phyloP scores from a whole-genome alignment of 2,888 invertebrate genomes.

The Bimastos eiseni region DNA sequence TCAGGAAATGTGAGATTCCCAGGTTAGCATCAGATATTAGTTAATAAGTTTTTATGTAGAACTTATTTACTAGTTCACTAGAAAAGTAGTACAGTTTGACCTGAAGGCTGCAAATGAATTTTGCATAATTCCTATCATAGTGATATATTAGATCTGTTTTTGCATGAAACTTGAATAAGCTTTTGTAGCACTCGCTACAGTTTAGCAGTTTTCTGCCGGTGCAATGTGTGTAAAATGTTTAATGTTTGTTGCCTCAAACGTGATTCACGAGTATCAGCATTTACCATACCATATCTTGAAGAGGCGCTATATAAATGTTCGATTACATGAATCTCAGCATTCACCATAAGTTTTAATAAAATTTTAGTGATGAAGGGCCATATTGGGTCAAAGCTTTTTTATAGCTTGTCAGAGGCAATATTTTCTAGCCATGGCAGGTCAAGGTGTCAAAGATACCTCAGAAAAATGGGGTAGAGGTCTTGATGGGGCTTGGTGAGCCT shows the following conservation, averaged over 20 bases:
- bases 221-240: neutral
- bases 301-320: too few species aligned
- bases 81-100: neutral
- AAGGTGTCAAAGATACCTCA: too few species aligned
- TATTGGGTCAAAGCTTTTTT: neutral
- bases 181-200: neutral
- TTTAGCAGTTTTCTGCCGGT: neutral
- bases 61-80: neutral
- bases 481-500: too few species aligned
- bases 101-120: neutral
- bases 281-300: too few species aligned
- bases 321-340: neutral
- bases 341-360: neutral
- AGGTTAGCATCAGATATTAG: neutral
- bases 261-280: neutral
- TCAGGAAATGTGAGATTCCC: neutral
- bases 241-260: neutral
- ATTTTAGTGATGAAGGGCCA: neutral
- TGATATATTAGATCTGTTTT: neutral
- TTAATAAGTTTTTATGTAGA: neutral
- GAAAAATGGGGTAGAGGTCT: too few species aligned
- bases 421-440: too few species aligned
- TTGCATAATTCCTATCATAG: neutral
- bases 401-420: too few species aligned
- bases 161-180: constrained; percentile 13